A percentile compares a stretch with the other conserved stretches of the same genome.
phyloP scores from a whole-genome alignment of 2,888 invertebrate species.

The Troides helena region DNA sequence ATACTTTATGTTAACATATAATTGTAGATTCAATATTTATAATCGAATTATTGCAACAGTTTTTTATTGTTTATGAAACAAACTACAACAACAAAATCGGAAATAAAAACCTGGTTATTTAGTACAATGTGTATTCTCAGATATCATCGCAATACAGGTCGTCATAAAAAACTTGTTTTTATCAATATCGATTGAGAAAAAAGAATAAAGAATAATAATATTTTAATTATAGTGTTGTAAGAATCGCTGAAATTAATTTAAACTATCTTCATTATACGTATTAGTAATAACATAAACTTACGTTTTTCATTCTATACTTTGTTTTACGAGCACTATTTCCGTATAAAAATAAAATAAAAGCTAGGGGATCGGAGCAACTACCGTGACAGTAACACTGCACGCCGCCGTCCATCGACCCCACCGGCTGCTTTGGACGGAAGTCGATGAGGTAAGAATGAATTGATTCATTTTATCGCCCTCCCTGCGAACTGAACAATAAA shows the following conservation, averaged over 20 bases:
- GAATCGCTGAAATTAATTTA: not conserved
- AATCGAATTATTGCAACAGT: not conserved
- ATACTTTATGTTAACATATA: not conserved
- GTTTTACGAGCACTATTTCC: conserved; percentile 9
- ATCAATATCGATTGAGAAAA: not conserved
- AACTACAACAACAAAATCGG: too few relatives aligned
- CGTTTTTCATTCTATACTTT: not conserved
- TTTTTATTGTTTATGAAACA: too few relatives aligned
- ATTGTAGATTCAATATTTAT: not conserved
- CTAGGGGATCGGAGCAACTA: conserved; percentile 19
- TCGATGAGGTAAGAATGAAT: conserved; percentile 19
- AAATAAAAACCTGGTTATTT: too few relatives aligned
- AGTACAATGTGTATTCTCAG: too few relatives aligned
- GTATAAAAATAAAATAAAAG: conserved; percentile 23
- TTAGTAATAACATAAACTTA: not conserved
- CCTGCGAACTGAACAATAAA: conserved; percentile 18
- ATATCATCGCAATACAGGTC: too few relatives aligned
- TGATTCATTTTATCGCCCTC: conserved; percentile 25
- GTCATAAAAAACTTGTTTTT: too few relatives aligned
- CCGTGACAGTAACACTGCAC: conserved; percentile 22
- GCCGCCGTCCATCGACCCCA: conserved; percentile 27
- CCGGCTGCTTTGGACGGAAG: conserved; percentile 18
- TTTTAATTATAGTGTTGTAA: not conserved
- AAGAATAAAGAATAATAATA: not conserved
- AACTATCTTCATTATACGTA: not conserved